A percentile compares a stretch with the other conserved stretches of the same genome.
Conservation (phyloP, 2,888 invertebrate genomes). For the Ctena decussata region DNA sequence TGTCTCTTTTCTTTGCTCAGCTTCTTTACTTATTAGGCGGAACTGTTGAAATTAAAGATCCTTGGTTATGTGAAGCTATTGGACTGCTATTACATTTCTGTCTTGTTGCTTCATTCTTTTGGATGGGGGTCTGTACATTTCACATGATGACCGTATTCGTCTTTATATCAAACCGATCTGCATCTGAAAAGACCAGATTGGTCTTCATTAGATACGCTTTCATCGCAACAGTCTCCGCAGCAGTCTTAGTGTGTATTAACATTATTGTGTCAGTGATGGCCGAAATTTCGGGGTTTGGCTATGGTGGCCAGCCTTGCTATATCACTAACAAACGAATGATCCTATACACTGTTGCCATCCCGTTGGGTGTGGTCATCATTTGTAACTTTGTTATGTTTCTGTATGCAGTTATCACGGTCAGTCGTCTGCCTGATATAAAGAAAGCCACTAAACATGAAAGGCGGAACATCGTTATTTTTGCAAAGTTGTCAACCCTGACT, state of each 20-base stretch:
- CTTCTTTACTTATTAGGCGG: slow-evolving; percentile 8
- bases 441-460: slow-evolving; percentile 31
- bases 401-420: slow-evolving; percentile 34
- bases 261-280: slow-evolving; percentile 10
- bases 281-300: slow-evolving; percentile 17
- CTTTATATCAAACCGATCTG: slow-evolving; percentile 21
- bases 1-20: slow-evolving; percentile 18
- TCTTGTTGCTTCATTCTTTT: slow-evolving; percentile 20
- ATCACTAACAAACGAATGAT: slow-evolving; percentile 28
- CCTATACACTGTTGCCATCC: slow-evolving; percentile 41
- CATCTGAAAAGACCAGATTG: neutral
- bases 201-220: slow-evolving; percentile 17
- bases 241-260: slow-evolving; percentile 8
- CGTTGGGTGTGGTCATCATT: slow-evolving; percentile 36
- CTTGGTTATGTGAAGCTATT: slow-evolving; percentile 20
- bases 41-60: neutral
- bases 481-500: slow-evolving; percentile 50
- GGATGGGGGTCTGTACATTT: slow-evolving; percentile 46
- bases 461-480: slow-evolving; percentile 48
- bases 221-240: neutral
- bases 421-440: slow-evolving; percentile 28
- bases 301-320: slow-evolving; percentile 50
- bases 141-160: slow-evolving; percentile 57
- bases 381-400: slow-evolving; percentile 51
- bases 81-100: slow-evolving; percentile 35